phyloP scores from a whole-genome alignment of 2,888 invertebrate species.

The Perizoma affinitatum region DNA sequence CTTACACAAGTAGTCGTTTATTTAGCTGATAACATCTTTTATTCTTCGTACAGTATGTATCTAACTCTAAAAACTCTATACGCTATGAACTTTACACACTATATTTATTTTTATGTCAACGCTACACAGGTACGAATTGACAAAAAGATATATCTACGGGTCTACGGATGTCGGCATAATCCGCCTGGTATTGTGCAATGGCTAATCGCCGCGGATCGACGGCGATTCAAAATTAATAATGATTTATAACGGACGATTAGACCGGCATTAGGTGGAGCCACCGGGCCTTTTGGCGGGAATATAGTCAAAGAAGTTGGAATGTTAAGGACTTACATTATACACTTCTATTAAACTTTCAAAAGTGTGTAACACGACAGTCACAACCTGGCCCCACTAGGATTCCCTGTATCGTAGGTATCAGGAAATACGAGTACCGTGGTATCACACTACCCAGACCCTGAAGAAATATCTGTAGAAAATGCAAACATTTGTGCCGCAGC shows the following conservation, averaged over 20 bases:
- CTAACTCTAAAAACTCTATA: too few species aligned
- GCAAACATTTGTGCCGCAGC: too few species aligned
- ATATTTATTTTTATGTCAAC: constrained; percentile 44
- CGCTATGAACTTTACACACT: background rate
- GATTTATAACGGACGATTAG: constrained; percentile 82
- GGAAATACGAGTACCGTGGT: too few species aligned
- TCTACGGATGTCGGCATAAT: constrained; percentile 73
- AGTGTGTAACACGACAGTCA: background rate
- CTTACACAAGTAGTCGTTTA: too few species aligned
- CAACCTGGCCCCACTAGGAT: too few species aligned
- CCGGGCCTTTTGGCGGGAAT: constrained; percentile 54
- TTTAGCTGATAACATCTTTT: too few species aligned
- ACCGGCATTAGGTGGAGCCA: constrained; percentile 62
- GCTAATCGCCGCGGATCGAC: constrained; percentile 80
- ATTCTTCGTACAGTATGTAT: too few species aligned
- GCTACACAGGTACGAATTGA: constrained; percentile 77
- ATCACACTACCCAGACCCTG: too few species aligned
- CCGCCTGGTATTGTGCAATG: constrained; percentile 80
- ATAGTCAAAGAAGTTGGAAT: background rate
- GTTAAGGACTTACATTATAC: background rate
- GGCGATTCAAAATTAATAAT: constrained; percentile 79
- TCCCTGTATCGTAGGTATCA: too few species aligned
- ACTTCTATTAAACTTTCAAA: background rate
- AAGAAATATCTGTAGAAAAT: too few species aligned
- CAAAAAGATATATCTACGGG: constrained; percentile 80